Base-by-base conservation (phyloP, 1,140 invertebrate species). In the Scylla paramamosain region DNA sequence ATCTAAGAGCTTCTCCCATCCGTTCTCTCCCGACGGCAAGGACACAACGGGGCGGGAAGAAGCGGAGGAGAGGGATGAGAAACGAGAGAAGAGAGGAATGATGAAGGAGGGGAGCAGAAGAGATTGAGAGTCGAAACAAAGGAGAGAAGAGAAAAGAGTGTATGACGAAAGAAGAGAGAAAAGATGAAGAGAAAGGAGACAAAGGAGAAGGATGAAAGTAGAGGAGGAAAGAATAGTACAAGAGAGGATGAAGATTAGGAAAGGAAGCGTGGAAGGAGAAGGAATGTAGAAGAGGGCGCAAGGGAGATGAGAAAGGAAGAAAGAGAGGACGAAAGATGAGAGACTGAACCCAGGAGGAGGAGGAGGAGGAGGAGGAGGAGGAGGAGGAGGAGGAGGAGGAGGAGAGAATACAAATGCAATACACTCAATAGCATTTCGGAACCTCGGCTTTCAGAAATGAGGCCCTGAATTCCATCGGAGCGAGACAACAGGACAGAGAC, bases 381-480 rank as follows among this genome's bases (percentile, higher is more conserved):
- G 10, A 59, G 16, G 10, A 59, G 52, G 16, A 59, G 52, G 10
- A n/a, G 67, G 20, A 8, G n/a, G 25, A 77, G 67, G 2, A n/a
- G n/a, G 67, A 77, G 25, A n/a, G 6, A n/a, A 77, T 25, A 77
- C 20, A 77, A 77, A 77, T 25, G 67, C n/a, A 77, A 77, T 77
- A 77, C 25, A 77, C 12, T 77, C 20, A 77, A n/a, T 25, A n/a
- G 67, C 25, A n/a, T 77, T 77, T 77, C 67, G 16, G 67, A 77
- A n/a, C 67, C 67, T 77, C 67, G 67, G 67, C 67, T 77, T 77
- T n/a, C 67, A 77, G 52, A 59, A 77, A 77, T 77, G 67, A 25
- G 25, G 20, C 67, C 8, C 67, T 77, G 67, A 77, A 77, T 77
- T 77, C 25, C 67, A n/a, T 25, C 67, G 16, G n/a, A 25, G 20